These are phyloP conservation scores for Mustela nigripes DNA, from an alignment of 2,113 vertebrate species.

Conservation along the genomic window DNA sequence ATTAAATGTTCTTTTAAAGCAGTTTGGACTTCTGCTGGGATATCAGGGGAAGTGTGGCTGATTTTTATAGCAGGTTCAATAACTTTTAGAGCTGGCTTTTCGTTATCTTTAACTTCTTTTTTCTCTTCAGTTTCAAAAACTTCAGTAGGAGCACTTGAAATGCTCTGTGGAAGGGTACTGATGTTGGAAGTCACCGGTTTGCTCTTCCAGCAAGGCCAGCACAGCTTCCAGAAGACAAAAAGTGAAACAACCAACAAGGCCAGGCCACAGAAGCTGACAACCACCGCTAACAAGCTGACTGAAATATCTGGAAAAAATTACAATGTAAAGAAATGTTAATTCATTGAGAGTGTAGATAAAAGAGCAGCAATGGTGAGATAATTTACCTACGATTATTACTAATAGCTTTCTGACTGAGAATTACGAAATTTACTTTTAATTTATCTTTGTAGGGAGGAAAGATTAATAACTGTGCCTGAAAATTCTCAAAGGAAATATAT, in stretches of 20 bases:
- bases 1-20: constrained; percentile 94
- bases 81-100: constrained; percentile 89
- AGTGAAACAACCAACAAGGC: constrained; percentile 97
- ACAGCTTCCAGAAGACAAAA: constrained; percentile 99
- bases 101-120: constrained; percentile 93
- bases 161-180: constrained; percentile 88
- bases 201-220: constrained; percentile 98
- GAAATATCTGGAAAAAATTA: constrained; percentile 94
- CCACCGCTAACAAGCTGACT: constrained; percentile 97
- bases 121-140: constrained; percentile 91
- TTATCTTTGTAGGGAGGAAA: not conserved
- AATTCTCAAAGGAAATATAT: not conserved
- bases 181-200: constrained; percentile 90
- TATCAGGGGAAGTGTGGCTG: constrained; percentile 99
- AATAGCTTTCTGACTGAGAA: not conserved
- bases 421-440: not conserved
- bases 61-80: constrained; percentile 98
- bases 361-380: not conserved
- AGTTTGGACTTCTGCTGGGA: constrained; percentile 97
- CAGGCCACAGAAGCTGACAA: constrained; percentile 98
- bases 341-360: not conserved
- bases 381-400: not conserved
- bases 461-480: not conserved
- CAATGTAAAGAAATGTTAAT: constrained; percentile 45
- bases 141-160: constrained; percentile 85